Conservation (phyloP, 2,797 vertebrate species). For the Pelobates cultripes region DNA sequence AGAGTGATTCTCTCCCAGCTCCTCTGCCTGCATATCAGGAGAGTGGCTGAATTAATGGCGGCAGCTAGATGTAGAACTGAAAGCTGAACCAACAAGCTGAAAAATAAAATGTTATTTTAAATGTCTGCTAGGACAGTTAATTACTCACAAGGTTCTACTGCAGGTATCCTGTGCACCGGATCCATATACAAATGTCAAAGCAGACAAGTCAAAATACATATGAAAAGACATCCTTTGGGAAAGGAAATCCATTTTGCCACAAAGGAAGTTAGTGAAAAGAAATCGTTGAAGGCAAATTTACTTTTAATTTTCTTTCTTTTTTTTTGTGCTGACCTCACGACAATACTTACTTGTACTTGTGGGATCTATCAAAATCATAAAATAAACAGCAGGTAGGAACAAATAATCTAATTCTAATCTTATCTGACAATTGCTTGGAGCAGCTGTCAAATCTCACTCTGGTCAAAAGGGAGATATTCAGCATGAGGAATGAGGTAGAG, state of each 20-base stretch:
- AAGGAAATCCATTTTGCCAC: conserved; percentile 15
- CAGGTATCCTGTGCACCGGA: conserved; percentile 2
- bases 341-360: conserved; percentile 5
- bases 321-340: neutral
- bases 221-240: conserved; percentile 16
- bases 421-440: conserved; percentile 37
- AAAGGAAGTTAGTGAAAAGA: neutral
- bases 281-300: conserved; percentile 1
- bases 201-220: conserved; percentile 37
- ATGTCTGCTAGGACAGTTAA: conserved; percentile 35
- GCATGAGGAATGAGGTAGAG: conserved; percentile 3
- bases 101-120: no score
- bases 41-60: no score
- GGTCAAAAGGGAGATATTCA: conserved; percentile 25
- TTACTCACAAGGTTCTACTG: conserved; percentile 18
- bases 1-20: no score
- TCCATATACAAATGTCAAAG: conserved; percentile 34
- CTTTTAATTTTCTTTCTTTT: neutral
- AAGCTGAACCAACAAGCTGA: no score
- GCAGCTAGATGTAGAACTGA: no score
- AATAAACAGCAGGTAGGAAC: conserved; percentile 34
- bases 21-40: no score
- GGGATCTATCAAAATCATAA: conserved; percentile 30
- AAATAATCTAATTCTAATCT: conserved; percentile 41
- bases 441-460: conserved; percentile 31